phyloP scores from a whole-genome alignment of 2,113 vertebrate species.

The Neotragus pygmaeus region DNA sequence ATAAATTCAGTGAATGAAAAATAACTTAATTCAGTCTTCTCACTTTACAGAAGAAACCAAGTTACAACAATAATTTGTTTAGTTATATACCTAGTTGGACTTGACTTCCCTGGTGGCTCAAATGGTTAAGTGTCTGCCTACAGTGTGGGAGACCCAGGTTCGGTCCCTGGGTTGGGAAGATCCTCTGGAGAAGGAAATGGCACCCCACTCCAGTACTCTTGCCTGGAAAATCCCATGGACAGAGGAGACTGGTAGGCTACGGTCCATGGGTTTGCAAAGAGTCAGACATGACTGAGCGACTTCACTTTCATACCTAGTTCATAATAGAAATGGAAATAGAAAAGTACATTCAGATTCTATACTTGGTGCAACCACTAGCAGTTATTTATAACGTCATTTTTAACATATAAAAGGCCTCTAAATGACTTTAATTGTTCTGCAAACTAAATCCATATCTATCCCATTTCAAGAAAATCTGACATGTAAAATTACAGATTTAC shows the following conservation, averaged over 20 bases:
- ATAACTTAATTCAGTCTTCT: neutral
- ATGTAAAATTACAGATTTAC: neutral
- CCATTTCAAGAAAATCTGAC: neutral
- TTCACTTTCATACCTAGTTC: neutral
- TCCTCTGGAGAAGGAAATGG: no score
- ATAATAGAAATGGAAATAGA: neutral
- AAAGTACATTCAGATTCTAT: neutral
- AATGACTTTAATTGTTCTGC: neutral
- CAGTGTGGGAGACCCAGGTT: no score
- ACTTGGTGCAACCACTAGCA: neutral
- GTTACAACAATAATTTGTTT: neutral
- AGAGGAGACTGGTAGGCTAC: no score
- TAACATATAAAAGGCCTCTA: neutral
- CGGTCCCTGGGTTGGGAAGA: no score
- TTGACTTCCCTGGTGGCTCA: no score
- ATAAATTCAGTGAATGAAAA: slow-evolving; percentile 21
- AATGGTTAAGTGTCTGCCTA: no score
- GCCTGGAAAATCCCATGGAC: no score
- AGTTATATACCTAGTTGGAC: neutral
- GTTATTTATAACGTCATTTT: neutral
- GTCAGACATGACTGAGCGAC: accelerated
- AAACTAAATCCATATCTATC: neutral
- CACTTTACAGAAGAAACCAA: neutral
- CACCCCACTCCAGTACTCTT: no score
- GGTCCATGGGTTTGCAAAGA: no score